Percentiles rank a stretch among this genome's conserved stretches.
Conservation (phyloP, 1,140 invertebrate genomes). For the Trachymyrmex cornetzi region DNA sequence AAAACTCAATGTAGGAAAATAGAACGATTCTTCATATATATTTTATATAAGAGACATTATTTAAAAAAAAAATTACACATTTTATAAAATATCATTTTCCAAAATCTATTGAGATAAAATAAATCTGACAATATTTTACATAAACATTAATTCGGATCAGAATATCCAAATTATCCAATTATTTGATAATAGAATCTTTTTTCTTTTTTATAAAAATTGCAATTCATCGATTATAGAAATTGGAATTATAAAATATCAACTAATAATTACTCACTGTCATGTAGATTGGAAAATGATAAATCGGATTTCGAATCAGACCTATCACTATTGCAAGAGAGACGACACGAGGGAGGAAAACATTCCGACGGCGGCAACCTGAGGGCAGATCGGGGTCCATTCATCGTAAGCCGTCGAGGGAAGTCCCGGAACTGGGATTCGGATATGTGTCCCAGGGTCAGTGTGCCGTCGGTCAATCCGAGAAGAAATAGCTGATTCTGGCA, state of each 20-base stretch:
- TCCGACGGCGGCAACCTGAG: conserved; percentile 21
- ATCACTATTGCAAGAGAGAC: conserved; percentile 9
- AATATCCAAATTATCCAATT: not conserved
- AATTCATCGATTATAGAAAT: conserved; percentile 1
- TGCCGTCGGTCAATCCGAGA: conserved; percentile 67
- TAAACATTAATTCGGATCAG: not conserved
- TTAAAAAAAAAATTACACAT: not conserved
- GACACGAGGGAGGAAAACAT: conserved; percentile 21
- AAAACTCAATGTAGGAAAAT: not conserved
- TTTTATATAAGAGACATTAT: not conserved
- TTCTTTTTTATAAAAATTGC: conserved; percentile 3
- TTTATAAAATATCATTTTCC: not conserved
- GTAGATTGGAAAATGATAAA: conserved; percentile 37
- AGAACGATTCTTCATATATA: not conserved
- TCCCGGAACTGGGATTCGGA: conserved; percentile 46
- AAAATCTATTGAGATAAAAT: not conserved
- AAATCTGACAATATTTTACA: not conserved
- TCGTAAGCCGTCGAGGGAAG: conserved; percentile 33
- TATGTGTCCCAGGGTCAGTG: conserved; percentile 63
- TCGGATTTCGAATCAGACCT: not conserved
- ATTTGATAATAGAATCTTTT: not conserved
- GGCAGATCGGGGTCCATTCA: conserved; percentile 50
- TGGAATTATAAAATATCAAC: conserved; percentile 5
- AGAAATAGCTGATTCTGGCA: conserved; percentile 73
- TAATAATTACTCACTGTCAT: not conserved